Base-by-base conservation (phyloP, 2,888 invertebrate species). In the Papilio gigon region DNA sequence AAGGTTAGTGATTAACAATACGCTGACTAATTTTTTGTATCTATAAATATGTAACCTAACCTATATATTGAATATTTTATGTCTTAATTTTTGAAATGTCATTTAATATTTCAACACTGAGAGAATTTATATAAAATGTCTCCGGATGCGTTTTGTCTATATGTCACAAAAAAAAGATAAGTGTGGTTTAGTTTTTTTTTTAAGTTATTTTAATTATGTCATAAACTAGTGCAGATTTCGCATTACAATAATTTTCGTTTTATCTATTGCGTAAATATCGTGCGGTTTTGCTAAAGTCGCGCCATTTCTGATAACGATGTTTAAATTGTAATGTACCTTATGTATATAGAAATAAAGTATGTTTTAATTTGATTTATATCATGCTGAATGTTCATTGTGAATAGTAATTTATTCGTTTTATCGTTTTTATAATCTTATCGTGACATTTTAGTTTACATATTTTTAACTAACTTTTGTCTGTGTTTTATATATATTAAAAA, bases 261-360 rank as follows among this genome's bases (percentile, higher is more conserved):
- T 27, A 56, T 56, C 53, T n/a, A 30, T 56, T n/a, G 53, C 30
- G 53, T 56, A 56, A 56, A 56, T 30, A 30, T 56, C 53, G 30
- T 30, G 30, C 12, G 53, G 4, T 30, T 56, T 8, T 56, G 27
- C 30, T 30, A 8, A 56, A 42, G 17, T 56, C 53, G 53, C 53
- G 53, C 53, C 53, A 56, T 56, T 56, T 56, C 30, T 56, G 53
- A 56, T 56, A 56, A 56, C 53, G 27, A 30, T 17, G 4, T 30
- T 3, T 9, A 17, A 56, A n/a, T 56, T 3, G 30, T 17, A 30
- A 3, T 56, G 53, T 30, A 56, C 30, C 17, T 30, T 56, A 56
- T 53, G 1, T 1, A 2, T 5, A 56, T 30, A 0, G 2, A 4
- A 11, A 30, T 56, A 53, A 30, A 56, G 53, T 56, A 9, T n/a